These are phyloP conservation scores for Spodoptera littoralis DNA, from an alignment of 2,888 invertebrate genomes.

Conservation along the genomic window DNA sequence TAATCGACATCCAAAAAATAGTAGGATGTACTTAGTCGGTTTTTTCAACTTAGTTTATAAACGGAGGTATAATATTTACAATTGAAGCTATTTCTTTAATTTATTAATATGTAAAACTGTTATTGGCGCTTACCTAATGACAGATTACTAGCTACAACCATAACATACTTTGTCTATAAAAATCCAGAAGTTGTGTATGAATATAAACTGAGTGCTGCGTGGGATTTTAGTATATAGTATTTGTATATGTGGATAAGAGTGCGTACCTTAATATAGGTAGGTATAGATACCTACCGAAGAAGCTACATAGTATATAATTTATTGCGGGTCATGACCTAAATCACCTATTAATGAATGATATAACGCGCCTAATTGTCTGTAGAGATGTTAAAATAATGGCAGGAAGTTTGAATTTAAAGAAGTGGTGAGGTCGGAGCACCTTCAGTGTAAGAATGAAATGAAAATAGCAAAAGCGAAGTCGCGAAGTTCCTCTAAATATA, in stretches of 20 bases:
- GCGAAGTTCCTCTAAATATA: slow-evolving; percentile 87
- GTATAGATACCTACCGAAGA: not conserved
- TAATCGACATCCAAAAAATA: no score
- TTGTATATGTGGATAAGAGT: not conserved
- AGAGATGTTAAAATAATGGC: slow-evolving; percentile 54
- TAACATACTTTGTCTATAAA: no score
- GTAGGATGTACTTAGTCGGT: no score
- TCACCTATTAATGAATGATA: slow-evolving; percentile 19
- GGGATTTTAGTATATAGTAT: not conserved
- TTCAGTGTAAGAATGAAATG: slow-evolving; percentile 80
- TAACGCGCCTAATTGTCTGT: slow-evolving; percentile 8
- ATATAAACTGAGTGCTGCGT: no score
- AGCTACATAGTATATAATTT: not conserved
- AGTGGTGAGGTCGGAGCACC: slow-evolving; percentile 76
- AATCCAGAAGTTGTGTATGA: no score
- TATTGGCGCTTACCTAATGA: no score
- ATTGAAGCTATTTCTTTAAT: no score
- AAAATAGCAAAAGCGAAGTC: slow-evolving; percentile 87
- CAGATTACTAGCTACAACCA: no score
- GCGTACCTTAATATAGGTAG: not conserved
- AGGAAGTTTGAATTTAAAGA: slow-evolving; percentile 68
- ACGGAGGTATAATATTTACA: no score
- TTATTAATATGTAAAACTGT: no score
- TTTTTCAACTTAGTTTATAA: no score
- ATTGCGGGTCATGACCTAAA: slow-evolving; percentile 6